Conservation (phyloP, 2,888 invertebrate species). For the Aphodius granarius region DNA sequence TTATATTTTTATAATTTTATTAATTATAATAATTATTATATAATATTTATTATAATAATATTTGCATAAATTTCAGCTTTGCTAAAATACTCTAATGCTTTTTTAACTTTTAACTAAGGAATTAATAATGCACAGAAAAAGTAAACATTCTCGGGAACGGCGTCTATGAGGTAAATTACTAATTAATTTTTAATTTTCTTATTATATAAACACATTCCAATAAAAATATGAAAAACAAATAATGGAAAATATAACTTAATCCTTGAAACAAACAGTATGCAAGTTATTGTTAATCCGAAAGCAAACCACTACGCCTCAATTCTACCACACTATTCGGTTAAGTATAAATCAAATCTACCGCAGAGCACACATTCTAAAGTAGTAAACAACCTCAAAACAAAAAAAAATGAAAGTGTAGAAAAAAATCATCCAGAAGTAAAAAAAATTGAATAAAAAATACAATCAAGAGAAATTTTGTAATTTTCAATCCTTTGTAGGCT, state of each 20-base stretch:
- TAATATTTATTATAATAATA: too few species aligned
- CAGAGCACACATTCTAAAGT: constrained; percentile 34
- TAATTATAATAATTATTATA: too few species aligned
- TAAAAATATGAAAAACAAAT: too few species aligned
- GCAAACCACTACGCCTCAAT: constrained; percentile 13
- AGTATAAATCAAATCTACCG: constrained; percentile 2
- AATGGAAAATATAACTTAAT: background rate
- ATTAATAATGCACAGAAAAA: too few species aligned
- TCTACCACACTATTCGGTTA: constrained; percentile 13
- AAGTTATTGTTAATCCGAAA: constrained; percentile 5
- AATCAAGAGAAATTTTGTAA: background rate
- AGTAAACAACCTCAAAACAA: constrained; percentile 27
- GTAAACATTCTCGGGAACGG: too few species aligned
- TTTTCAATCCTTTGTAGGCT: constrained; percentile 22
- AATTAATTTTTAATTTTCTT: background rate
- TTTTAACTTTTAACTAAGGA: too few species aligned
- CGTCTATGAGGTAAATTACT: too few species aligned
- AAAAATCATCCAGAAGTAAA: constrained; percentile 20
- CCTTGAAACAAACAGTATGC: background rate
- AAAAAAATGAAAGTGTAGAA: constrained; percentile 26
- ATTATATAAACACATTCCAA: background rate
- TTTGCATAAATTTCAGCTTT: too few species aligned
- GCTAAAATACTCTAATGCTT: too few species aligned
- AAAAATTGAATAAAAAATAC: constrained; percentile 18
- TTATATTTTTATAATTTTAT: too few species aligned